Conservation (phyloP, 1,140 invertebrate species). For the Bombus difficillimus region DNA sequence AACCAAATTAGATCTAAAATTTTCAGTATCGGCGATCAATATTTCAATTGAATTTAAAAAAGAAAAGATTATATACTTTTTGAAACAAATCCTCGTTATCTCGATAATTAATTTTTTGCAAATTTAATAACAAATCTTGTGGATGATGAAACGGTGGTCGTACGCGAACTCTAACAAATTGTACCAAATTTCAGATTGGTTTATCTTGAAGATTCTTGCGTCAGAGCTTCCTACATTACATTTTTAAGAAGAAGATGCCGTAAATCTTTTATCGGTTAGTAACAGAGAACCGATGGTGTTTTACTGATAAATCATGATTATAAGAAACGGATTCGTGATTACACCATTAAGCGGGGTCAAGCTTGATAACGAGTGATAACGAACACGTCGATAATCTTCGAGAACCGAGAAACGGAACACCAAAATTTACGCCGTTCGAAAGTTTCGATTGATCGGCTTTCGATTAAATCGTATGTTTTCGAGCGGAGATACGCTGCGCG, state of each 20-base stretch:
- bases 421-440: neutral
- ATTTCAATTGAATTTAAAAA: neutral
- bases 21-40: too few relatives aligned
- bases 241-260: neutral
- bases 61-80: neutral
- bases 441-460: neutral
- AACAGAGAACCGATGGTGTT: neutral
- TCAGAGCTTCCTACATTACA: neutral
- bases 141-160: neutral
- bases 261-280: neutral
- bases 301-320: slow-evolving; percentile 7
- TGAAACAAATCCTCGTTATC: neutral
- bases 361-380: slow-evolving; percentile 20
- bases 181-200: neutral
- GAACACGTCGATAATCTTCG: neutral
- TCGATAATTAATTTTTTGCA: neutral
- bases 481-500: too few relatives aligned
- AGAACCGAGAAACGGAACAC: neutral
- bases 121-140: neutral
- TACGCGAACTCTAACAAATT: neutral
- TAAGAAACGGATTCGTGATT: neutral
- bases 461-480: neutral
- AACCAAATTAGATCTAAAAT: too few relatives aligned
- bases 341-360: slow-evolving; percentile 26
- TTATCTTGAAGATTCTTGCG: neutral